Conservation (phyloP, 92 coral and sea anemone genomes). For the Nematostella vectensis region DNA sequence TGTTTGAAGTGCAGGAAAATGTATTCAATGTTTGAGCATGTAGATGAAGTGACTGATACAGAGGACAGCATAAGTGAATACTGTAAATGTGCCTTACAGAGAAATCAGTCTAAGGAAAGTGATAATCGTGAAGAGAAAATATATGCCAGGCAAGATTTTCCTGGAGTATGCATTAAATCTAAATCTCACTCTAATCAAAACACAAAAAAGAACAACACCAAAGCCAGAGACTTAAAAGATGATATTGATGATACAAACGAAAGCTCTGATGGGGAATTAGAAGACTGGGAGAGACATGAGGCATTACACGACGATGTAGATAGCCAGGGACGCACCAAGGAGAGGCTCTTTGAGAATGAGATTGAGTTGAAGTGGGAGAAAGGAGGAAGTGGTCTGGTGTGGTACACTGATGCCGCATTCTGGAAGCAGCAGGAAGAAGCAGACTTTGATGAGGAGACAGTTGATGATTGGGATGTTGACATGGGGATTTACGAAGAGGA, state of each 20-base stretch:
- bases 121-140: not conserved
- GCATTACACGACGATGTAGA: conserved; percentile 90
- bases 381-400: conserved; percentile 99
- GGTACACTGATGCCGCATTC: conserved; percentile 97
- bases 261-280: conserved; percentile 39
- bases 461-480: conserved; percentile 99
- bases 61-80: not conserved
- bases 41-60: not conserved
- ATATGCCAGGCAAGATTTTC: conserved; percentile 2
- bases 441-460: conserved; percentile 95
- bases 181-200: not conserved
- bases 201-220: not conserved
- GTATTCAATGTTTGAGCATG: too few species aligned
- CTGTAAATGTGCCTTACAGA: not conserved
- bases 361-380: conserved; percentile 99
- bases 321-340: conserved; percentile 88
- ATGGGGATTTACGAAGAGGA: conserved; percentile 93
- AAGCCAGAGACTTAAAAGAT: not conserved
- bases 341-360: conserved; percentile 85
- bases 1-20: not conserved
- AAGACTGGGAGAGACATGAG: conserved; percentile 99
- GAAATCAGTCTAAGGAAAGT: not conserved
- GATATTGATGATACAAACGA: not conserved
- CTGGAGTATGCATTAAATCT: not conserved
- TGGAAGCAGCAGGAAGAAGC: conserved; percentile 94